Base-by-base conservation (phyloP, 2,113 vertebrate genomes). In the Rhinoderma darwinii region DNA sequence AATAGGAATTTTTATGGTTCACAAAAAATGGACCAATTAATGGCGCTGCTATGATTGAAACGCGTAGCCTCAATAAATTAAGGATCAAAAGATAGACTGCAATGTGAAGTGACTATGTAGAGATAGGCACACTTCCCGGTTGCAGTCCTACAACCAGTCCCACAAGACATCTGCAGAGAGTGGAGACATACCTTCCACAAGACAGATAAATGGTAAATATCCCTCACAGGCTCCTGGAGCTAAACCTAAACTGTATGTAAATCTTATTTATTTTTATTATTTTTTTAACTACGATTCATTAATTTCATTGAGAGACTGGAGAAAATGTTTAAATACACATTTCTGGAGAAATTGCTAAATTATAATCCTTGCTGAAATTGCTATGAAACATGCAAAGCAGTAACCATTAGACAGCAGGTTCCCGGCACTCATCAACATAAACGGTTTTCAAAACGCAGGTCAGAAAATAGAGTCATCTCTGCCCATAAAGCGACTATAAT, bases 281-380 rank as follows among this genome's bases (percentile, higher is more conserved):
- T 50, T 44, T 18, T 47, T 70, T 68, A 47, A 35, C 81, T 70
- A 35, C 4, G 27, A 83, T 51, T 70, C 61, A 35, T 35, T 61
- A n/a, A 4, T 37, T 83, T 83, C 72, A 72, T 83, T 50, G 82
- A 72, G 66, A 83, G 44, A 35, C 70, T 15, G 51, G 27, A 63
- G 50, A 22, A 76, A 59, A 43, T 61, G 68, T 84, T 59, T 84
- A 43, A n/a, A 56, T 44, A 54, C 32, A 44, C n/a, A 11, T 84
- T 84, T n/a, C 32, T 43, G 41, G 68, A 56, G 66, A 84, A 84
- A 84, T 75, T 37, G 30, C 47, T 84, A 84, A 84, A 84, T 59
- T 51, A 74, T 61, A 74, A 84, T 76, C 50, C 51, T 61, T 61
- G 72, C 27, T 41, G 6, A 73, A 54, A 54, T 32, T 32, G 15